phyloP scores from a whole-genome alignment of 2,113 vertebrate genomes.

The Promerops cafer region DNA sequence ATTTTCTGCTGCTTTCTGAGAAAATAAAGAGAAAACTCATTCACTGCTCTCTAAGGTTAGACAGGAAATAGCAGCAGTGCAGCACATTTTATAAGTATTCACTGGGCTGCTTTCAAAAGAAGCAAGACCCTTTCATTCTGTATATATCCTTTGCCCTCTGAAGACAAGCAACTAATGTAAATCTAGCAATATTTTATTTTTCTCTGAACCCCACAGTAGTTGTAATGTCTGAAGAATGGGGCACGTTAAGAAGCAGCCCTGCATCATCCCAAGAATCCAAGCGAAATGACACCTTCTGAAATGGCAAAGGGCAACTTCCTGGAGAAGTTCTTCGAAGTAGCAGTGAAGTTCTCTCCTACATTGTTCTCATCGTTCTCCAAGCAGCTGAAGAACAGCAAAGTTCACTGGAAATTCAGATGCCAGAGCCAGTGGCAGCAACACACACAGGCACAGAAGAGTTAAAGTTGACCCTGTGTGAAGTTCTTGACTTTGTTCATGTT shows the following conservation, averaged over 20 bases:
- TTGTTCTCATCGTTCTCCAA: neutral
- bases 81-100: neutral
- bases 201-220: neutral
- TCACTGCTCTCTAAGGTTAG: neutral
- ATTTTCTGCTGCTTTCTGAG: neutral
- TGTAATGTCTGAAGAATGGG: neutral
- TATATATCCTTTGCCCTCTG: neutral
- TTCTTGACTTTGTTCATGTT: conserved; percentile 86
- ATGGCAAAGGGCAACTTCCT: neutral
- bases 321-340: neutral
- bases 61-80: neutral
- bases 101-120: neutral
- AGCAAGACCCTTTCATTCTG: neutral
- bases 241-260: neutral
- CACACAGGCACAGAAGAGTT: neutral
- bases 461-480: conserved; percentile 73
- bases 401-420: neutral
- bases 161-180: neutral
- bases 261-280: neutral
- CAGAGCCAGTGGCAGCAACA: neutral
- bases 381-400: neutral
- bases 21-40: neutral
- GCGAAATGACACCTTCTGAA: neutral
- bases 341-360: neutral
- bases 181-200: conserved; percentile 36